Evolutionary conservation across 2,797 vertebrate species (phyloP).

Genomic region (Lutjanus argentimaculatus): DNA sequence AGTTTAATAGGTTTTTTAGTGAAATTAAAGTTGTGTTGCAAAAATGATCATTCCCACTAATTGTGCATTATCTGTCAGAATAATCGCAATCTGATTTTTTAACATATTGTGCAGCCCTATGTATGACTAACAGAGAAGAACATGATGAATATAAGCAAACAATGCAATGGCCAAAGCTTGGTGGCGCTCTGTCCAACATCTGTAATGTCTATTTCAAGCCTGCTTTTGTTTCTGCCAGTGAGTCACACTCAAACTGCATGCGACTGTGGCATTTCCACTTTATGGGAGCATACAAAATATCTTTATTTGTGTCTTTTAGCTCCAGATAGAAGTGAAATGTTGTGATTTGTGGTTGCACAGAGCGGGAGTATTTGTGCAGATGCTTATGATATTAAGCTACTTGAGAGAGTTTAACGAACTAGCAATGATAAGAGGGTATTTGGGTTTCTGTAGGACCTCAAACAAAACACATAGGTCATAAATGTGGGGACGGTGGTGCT

Average conservation of each 20-base stretch:
- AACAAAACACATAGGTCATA: slow-evolving; percentile 82
- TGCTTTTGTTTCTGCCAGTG: slow-evolving; percentile 36
- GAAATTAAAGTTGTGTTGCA: too few species aligned
- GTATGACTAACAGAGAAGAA: slow-evolving; percentile 20
- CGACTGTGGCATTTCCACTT: slow-evolving; percentile 52
- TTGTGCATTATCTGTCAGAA: too few species aligned
- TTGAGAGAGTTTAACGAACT: slow-evolving; percentile 64
- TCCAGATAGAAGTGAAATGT: slow-evolving; percentile 42
- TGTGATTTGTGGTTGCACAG: slow-evolving; percentile 62
- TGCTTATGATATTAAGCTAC: slow-evolving; percentile 73
- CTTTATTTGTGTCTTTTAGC: slow-evolving; percentile 48
- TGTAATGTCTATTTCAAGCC: slow-evolving; percentile 51
- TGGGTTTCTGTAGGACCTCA: slow-evolving; percentile 77
- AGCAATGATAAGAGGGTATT: slow-evolving; percentile 73
- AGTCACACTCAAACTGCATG: slow-evolving; percentile 46
- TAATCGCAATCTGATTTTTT: too few species aligned
- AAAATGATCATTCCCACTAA: too few species aligned
- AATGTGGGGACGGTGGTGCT: slow-evolving; percentile 77
- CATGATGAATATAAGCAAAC: slow-evolving; percentile 51
- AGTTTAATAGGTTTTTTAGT: too few species aligned
- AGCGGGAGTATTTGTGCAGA: slow-evolving; percentile 69
- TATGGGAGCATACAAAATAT: slow-evolving; percentile 39
- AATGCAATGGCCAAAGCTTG: slow-evolving; percentile 37
- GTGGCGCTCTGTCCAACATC: slow-evolving; percentile 44
- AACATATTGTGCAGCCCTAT: too few species aligned